A percentile compares a stretch with the other conserved stretches of the same genome.
These are phyloP conservation scores for Philopotamus ludificatus DNA, from an alignment of 1,140 invertebrate genomes.

Conservation along the genomic window DNA sequence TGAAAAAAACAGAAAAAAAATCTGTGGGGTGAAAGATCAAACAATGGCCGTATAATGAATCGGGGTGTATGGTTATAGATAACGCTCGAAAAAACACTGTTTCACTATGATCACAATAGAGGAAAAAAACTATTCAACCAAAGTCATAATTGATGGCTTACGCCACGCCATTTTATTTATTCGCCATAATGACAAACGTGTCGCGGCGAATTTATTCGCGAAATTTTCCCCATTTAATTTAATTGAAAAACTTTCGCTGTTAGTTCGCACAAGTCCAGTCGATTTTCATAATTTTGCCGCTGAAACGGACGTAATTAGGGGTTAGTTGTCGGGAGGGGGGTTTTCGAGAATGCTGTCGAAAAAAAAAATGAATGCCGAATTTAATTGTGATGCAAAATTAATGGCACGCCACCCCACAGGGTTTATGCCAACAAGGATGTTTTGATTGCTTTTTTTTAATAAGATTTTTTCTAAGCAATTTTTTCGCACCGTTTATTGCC, in stretches of 20 bases:
- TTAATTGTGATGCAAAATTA: conserved; percentile 44
- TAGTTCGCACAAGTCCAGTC: too few species aligned
- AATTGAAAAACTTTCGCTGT: too few species aligned
- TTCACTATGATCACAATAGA: background rate
- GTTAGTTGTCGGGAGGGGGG: conserved; percentile 5
- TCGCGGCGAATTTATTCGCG: too few species aligned
- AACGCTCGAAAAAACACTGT: conserved; percentile 27
- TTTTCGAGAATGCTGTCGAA: background rate
- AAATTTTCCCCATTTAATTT: too few species aligned
- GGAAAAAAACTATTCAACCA: background rate
- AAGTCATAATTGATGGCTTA: background rate
- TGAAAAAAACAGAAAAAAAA: conserved; percentile 10
- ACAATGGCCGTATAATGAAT: conserved; percentile 41
- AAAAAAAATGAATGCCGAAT: conserved; percentile 35
- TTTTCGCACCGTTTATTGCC: conserved; percentile 14
- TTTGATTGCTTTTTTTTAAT: conserved; percentile 43
- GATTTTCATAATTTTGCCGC: too few species aligned
- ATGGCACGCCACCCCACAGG: conserved; percentile 28
- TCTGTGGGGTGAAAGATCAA: conserved; percentile 35
- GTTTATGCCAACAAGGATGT: conserved; percentile 37
- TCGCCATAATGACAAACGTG: too few species aligned
- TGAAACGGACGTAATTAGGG: conserved; percentile 25
- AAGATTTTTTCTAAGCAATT: conserved; percentile 36
- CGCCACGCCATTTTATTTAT: background rate
- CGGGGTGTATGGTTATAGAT: conserved; percentile 30